Evolutionary conservation across 2,797 vertebrate genomes (phyloP).

Genomic region (Lates japonicus): DNA sequence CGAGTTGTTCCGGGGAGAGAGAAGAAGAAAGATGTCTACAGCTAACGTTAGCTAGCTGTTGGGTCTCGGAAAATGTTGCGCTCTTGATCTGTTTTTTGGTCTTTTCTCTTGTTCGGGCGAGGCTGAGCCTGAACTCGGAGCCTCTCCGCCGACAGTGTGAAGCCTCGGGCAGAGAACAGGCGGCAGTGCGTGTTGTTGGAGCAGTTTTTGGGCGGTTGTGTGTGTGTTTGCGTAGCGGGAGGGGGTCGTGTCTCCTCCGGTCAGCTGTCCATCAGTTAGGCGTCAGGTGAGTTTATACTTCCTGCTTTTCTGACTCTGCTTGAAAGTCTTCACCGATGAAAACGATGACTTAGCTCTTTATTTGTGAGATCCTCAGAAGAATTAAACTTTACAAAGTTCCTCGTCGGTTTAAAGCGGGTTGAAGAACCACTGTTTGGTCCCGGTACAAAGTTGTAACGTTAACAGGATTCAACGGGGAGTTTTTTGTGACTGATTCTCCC

Average conservation of each 20-base stretch:
- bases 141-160: accelerated
- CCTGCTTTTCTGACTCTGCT: accelerated
- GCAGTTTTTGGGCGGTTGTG: neutral
- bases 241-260: slow-evolving; percentile 26
- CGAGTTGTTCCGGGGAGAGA: slow-evolving; percentile 27
- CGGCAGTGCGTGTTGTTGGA: accelerated
- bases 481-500: neutral
- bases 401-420: neutral
- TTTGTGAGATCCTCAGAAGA: accelerated
- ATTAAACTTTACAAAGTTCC: slow-evolving; percentile 37
- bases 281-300: slow-evolving; percentile 58
- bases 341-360: accelerated
- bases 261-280: slow-evolving; percentile 55
- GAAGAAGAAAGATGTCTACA: slow-evolving; percentile 43
- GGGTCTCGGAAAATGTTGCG: slow-evolving; percentile 39
- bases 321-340: accelerated
- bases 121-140: accelerated
- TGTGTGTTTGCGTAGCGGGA: slow-evolving; percentile 24
- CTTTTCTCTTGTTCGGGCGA: accelerated
- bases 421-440: neutral
- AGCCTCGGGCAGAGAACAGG: accelerated
- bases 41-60: slow-evolving; percentile 56
- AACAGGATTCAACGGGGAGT: neutral
- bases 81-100: neutral
- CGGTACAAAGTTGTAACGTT: neutral